Evolutionary conservation across 2,888 invertebrate genomes (phyloP).

Genomic region (Apamea sordens): DNA sequence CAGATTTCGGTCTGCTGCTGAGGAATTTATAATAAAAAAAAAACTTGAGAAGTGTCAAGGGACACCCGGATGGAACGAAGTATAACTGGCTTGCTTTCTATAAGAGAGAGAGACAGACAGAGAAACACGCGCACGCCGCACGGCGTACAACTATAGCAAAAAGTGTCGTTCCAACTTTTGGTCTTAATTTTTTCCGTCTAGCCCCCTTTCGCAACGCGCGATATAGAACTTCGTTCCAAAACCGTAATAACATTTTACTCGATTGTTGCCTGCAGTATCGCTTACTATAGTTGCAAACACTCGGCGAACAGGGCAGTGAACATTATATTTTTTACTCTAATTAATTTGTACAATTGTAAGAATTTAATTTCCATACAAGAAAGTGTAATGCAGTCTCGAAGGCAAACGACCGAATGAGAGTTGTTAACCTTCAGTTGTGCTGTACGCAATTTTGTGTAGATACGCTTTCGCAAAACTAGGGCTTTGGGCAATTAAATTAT

Average conservation of each 20-base stretch:
- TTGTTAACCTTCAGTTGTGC: slow-evolving; percentile 51
- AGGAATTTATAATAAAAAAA: neutral
- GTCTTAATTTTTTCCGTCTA: too few relatives aligned
- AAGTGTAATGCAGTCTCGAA: slow-evolving; percentile 45
- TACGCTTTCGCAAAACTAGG: slow-evolving; percentile 57
- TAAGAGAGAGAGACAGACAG: too few relatives aligned
- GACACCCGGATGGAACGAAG: too few relatives aligned
- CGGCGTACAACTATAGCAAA: too few relatives aligned
- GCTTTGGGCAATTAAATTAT: slow-evolving; percentile 36
- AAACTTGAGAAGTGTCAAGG: too few relatives aligned
- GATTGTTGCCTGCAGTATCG: neutral
- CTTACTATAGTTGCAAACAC: neutral
- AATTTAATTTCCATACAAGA: slow-evolving; percentile 41
- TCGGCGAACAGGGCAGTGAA: neutral
- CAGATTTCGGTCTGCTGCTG: too few relatives aligned
- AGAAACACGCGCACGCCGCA: too few relatives aligned
- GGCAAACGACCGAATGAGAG: slow-evolving; percentile 58
- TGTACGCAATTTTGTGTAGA: slow-evolving; percentile 38
- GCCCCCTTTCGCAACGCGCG: too few relatives aligned
- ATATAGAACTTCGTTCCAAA: too few relatives aligned
- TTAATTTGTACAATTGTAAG: slow-evolving; percentile 15
- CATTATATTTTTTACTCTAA: slow-evolving; percentile 13
- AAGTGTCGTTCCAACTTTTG: too few relatives aligned
- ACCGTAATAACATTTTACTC: neutral
- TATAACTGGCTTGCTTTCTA: too few relatives aligned